Base-by-base conservation (phyloP, 1,140 invertebrate species). In the Drosophila setifemur region DNA sequence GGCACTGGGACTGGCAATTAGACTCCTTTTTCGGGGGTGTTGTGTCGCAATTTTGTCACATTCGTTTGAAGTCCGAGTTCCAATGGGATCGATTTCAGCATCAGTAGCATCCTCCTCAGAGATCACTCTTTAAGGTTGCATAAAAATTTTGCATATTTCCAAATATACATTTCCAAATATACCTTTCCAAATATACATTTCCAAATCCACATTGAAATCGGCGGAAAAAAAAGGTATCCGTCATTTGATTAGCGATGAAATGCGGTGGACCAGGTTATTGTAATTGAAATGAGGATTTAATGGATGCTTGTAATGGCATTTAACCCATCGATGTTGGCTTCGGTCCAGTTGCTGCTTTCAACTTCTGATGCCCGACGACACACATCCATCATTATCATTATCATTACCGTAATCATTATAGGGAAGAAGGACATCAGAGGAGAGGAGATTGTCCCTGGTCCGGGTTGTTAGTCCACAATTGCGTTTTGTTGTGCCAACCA, bases 1-100 rank as follows among this genome's bases (percentile, higher is more conserved):
- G 79, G 74, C 79, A 71, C 79, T 74, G 79, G 74, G 73, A 71
- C 79, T 74, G 64, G 74, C 79, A 83, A 83, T 83, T 83, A 83
- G 82, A 76, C 69, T 61, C 66, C 66, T 75, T 71, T 71, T 81
- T 81, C 73, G 60, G 19, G 47, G 4, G 21, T 35, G 12, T n/a
- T 31, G 9, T 9, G 14, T 19, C 18, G 4, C 19, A 67, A 45
- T 72, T 77, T 37, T 26, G 23, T 57, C 47, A 52, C 47, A 21
- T 58, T 21, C 48, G 23, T 29, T 52, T 40, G 49, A 29, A 29
- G 18, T 60, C 12, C 11, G 4, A 28, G 49, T 23, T n/a, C 25
- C 35, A 14, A 9, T 8, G n/a, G n/a, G 4, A 60, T 57, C 8
- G 31, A 50, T 53, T 26, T 29, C 7, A 3, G 16, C 7, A 12